Percentiles rank a stretch among this genome's conserved stretches.
Evolutionary conservation across 2,888 invertebrate genomes (phyloP).

Genomic region (Drosophila peninsularis): DNA sequence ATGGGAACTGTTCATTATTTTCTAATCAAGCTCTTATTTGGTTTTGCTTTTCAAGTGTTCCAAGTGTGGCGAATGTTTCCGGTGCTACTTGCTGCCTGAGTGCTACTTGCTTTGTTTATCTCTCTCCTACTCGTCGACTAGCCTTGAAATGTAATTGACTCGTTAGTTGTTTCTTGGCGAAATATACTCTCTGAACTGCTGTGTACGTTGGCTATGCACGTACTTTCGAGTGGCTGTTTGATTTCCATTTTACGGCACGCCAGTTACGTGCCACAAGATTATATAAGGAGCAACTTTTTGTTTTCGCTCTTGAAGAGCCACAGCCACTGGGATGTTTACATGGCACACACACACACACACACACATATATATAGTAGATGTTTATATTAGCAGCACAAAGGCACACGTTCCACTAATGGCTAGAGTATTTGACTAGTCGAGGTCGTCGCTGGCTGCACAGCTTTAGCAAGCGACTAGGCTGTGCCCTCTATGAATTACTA

Average conservation of each 20-base stretch:
- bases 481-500: background rate
- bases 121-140: conserved; percentile 1
- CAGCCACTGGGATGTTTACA: conserved; percentile 17
- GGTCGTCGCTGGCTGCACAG: conserved; percentile 25
- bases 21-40: conserved; percentile 16
- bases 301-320: conserved; percentile 1
- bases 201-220: conserved; percentile 23
- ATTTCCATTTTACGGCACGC: conserved; percentile 37
- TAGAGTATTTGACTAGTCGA: conserved; percentile 48
- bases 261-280: conserved; percentile 39
- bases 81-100: conserved; percentile 8
- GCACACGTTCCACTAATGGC: conserved; percentile 26
- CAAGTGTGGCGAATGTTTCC: conserved; percentile 26
- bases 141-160: conserved; percentile 39
- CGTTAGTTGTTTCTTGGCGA: conserved; percentile 23
- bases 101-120: conserved; percentile 26
- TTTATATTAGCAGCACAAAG: conserved; percentile 7
- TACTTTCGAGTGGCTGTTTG: conserved; percentile 24
- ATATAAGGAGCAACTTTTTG: conserved; percentile 22
- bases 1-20: conserved; percentile 12
- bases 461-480: conserved; percentile 1
- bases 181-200: conserved; percentile 19
- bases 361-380: background rate
- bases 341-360: background rate
- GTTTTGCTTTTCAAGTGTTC: conserved; percentile 7